phyloP scores from a whole-genome alignment of 2,797 vertebrate species.

The Atherinosoma microstoma region DNA sequence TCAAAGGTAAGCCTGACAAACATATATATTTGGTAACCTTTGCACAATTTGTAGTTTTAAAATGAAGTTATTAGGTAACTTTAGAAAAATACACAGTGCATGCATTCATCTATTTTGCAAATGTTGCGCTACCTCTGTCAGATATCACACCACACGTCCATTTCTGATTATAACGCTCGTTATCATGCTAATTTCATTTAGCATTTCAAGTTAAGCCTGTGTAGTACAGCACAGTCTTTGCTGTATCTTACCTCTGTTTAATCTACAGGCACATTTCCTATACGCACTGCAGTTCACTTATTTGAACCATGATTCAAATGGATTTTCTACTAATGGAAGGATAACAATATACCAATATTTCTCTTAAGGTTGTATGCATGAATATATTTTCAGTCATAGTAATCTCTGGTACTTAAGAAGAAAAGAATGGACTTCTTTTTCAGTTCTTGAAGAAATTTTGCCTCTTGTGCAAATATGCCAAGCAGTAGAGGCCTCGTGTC shows the following conservation, averaged over 20 bases:
- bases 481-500: background rate
- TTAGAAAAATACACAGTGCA: background rate
- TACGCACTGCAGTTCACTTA: too few species aligned
- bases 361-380: background rate
- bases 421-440: background rate
- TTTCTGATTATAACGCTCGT: constrained; percentile 36
- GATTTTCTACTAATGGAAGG: too few species aligned
- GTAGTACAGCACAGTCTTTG: constrained; percentile 3
- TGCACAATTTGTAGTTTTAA: constrained; percentile 2
- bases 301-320: too few species aligned
- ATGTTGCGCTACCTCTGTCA: background rate
- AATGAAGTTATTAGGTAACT: background rate
- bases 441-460: background rate
- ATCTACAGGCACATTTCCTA: background rate
- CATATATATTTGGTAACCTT: background rate
- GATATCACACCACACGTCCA: background rate
- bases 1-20: constrained; percentile 12
- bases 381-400: background rate
- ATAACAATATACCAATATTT: too few species aligned
- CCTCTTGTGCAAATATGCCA: background rate
- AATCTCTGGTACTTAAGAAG: background rate
- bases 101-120: background rate
- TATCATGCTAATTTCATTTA: constrained; percentile 12
- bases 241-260: background rate
- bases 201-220: constrained; percentile 6